These are phyloP conservation scores for Lasioglossum oenotherae DNA, from an alignment of 2,888 invertebrate genomes.

Conservation along the genomic window DNA sequence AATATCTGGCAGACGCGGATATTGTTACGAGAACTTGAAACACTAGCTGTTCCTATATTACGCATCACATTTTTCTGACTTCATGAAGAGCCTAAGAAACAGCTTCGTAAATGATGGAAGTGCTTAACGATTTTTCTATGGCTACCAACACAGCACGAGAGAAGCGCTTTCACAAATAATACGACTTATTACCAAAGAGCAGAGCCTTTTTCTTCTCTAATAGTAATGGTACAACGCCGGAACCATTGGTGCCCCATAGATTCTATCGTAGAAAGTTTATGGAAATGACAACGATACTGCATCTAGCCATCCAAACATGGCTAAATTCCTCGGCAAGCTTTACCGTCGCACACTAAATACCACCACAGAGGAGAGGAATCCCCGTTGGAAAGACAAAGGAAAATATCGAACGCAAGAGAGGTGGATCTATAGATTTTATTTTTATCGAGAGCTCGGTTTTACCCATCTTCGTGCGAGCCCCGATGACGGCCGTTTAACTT, in stretches of 20 bases:
- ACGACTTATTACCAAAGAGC: not conserved
- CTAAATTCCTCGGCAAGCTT: not conserved
- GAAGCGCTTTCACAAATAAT: conserved; percentile 1
- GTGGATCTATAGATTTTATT: conserved; percentile 2
- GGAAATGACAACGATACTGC: conserved; percentile 8
- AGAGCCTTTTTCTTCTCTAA: not conserved
- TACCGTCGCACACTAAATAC: conserved; percentile 6
- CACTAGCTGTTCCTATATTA: not conserved
- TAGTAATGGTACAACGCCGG: not conserved
- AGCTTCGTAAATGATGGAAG: too few species aligned
- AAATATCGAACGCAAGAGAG: conserved; percentile 1
- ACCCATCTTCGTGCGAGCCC: not conserved
- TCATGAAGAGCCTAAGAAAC: too few species aligned
- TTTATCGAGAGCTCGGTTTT: not conserved
- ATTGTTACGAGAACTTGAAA: not conserved
- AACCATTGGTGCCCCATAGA: not conserved
- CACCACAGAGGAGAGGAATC: not conserved
- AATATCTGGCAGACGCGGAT: not conserved
- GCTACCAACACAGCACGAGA: not conserved
- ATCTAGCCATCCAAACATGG: conserved; percentile 11
- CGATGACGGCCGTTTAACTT: conserved; percentile 2
- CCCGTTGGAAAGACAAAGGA: not conserved
- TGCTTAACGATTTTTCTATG: not conserved
- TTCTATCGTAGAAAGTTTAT: conserved; percentile 5
- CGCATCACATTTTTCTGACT: not conserved